Evolutionary conservation across 2,797 vertebrate species (phyloP), one percentile per base, ranked within the genome.

Genomic region (Erpetoichthys calabaricus): DNA sequence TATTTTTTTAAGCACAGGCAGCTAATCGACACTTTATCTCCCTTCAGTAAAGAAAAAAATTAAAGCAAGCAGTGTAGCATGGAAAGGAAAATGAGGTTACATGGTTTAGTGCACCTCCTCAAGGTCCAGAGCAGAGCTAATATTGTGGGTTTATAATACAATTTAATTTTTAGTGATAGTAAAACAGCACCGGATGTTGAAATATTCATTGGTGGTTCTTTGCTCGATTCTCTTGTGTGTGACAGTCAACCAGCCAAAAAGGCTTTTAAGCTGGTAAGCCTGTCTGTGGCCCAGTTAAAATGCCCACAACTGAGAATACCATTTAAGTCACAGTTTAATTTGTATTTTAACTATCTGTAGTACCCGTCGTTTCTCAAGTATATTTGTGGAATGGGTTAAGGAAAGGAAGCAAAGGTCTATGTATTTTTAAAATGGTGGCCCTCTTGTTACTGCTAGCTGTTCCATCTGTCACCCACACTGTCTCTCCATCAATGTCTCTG

Each of bases 211-310:
- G 72, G 70, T 72, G 73, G 65, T 67, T 55, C 61, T 68, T 70
- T 75, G 70, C 64, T 73, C 73, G 72, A 68, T 77, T 68, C 67
- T 77, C 52, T 60, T 70, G 71, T 61, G 6, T 68, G 60, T 76
- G 71, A 73, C 73, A 74, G 70, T 62, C 69, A 79, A 65, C 72
- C 72, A 81, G 65, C 71, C 73, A 64, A 76, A 72, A 80, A 78
- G 73, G 62, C 57, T 79, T 56, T 70, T 75, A 25, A 25, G 25
- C 25, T 25, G 25, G 25, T 25, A 25, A 25, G 25, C 25, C 25
- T 25, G 25, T 25, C 25, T 25, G 25, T 25, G 25, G 25, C 25
- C 25, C 25, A 25, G 25, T 25, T 25, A 25, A 25, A 25, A 25
- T 25, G 25, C 25, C 25, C 25, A 25, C 25, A 25, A 25, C 25